Conservation (phyloP, 2,888 invertebrate genomes). For the Tetragonisca angustula region DNA sequence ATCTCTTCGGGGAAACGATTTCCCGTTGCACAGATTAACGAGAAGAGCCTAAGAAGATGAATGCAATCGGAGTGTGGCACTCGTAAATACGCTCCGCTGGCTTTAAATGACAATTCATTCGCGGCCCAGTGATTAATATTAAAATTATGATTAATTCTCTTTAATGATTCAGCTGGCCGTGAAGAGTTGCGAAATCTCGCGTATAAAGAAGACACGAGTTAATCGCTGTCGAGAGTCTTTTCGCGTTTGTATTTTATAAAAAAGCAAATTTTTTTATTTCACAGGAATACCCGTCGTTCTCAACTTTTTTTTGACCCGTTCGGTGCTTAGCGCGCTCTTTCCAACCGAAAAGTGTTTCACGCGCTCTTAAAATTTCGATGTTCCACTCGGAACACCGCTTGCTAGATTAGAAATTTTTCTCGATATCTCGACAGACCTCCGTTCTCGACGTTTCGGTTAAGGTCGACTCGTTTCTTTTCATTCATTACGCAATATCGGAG, state of each 20-base stretch:
- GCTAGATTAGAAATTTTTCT: neutral
- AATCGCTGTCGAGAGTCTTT: constrained; percentile 2
- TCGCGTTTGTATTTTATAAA: neutral
- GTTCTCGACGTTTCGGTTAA: neutral
- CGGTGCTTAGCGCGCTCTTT: neutral
- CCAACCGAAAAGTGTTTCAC: neutral
- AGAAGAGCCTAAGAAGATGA: constrained; percentile 29
- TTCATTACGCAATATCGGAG: constrained; percentile 2
- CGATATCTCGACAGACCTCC: neutral
- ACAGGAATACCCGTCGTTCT: neutral
- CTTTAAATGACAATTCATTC: constrained; percentile 34
- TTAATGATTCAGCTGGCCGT: constrained; percentile 2
- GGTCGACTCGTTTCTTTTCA: constrained; percentile 2
- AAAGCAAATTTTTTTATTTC: neutral
- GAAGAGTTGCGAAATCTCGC: constrained; percentile 2
- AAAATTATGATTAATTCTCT: constrained; percentile 29
- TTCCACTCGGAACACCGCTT: neutral
- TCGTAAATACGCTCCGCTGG: neutral
- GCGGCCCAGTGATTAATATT: constrained; percentile 12
- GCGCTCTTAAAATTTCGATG: constrained; percentile 5
- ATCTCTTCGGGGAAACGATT: constrained; percentile 43
- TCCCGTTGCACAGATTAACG: constrained; percentile 33
- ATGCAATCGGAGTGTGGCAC: constrained; percentile 19
- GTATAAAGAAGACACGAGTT: neutral
- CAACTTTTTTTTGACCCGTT: neutral